Conservation (phyloP, 1,140 invertebrate genomes). For the Saccostrea echinata region DNA sequence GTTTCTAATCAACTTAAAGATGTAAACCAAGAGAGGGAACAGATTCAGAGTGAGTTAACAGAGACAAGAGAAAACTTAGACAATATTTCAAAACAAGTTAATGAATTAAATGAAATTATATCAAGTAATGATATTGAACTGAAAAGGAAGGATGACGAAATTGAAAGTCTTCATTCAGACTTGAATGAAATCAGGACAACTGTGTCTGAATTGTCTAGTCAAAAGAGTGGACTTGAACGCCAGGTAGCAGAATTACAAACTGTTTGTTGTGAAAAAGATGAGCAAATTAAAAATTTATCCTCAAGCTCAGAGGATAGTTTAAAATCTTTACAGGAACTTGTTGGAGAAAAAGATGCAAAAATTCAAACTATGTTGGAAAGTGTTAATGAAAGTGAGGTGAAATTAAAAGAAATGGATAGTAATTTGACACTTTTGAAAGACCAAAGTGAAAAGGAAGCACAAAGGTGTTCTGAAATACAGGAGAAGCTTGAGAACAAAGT, state of each 20-base stretch:
- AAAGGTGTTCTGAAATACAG: background rate
- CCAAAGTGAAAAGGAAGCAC: slow-evolving; percentile 18
- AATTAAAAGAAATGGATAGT: slow-evolving; percentile 38
- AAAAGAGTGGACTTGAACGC: slow-evolving; percentile 43
- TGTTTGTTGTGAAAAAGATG: slow-evolving; percentile 50
- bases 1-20: background rate
- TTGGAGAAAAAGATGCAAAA: slow-evolving; percentile 56
- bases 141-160: slow-evolving; percentile 39
- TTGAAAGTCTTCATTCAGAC: slow-evolving; percentile 27
- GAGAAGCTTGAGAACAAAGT: background rate
- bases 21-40: background rate
- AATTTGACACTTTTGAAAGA: slow-evolving; percentile 25
- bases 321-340: slow-evolving; percentile 53
- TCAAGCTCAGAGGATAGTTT: slow-evolving; percentile 52
- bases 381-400: slow-evolving; percentile 16
- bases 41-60: background rate
- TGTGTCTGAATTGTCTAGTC: slow-evolving; percentile 44
- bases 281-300: slow-evolving; percentile 46
- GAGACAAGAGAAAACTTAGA: background rate
- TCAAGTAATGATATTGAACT: slow-evolving; percentile 26
- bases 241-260: slow-evolving; percentile 45
- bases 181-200: slow-evolving; percentile 45
- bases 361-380: slow-evolving; percentile 46
- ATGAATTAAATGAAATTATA: slow-evolving; percentile 20
- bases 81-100: slow-evolving; percentile 9